Evolutionary conservation across 2,888 invertebrate genomes (phyloP).

Genomic region (Catocala sponsa): DNA sequence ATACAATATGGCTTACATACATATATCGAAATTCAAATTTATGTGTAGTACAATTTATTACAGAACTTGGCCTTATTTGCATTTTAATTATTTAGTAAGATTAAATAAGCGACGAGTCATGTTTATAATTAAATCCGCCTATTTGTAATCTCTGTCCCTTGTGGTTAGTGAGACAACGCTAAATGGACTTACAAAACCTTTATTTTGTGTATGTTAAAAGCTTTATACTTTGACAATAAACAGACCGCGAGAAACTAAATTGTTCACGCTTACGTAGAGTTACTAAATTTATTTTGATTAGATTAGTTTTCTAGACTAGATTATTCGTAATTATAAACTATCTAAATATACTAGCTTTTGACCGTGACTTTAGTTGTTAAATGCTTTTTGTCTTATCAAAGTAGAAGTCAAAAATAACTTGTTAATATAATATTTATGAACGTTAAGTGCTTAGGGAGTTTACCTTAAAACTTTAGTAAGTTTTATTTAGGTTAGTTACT

Average conservation of each 20-base stretch:
- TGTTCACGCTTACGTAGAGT: conserved; percentile 1
- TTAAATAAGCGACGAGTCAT: conserved; percentile 50
- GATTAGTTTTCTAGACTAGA: no score
- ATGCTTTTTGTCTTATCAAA: no score
- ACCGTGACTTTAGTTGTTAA: no score
- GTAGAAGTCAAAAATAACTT: no score
- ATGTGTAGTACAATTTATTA: neutral
- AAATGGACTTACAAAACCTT: conserved; percentile 21
- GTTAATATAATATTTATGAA: no score
- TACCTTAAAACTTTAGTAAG: no score
- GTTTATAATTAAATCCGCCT: conserved; percentile 54
- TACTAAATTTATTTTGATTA: neutral
- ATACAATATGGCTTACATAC: no score
- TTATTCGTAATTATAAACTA: no score
- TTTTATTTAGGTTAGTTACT: no score
- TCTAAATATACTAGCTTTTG: no score
- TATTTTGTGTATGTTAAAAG: conserved; percentile 26
- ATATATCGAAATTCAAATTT: no score
- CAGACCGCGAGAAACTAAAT: conserved; percentile 19
- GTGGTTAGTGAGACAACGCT: conserved; percentile 35
- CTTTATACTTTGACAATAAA: conserved; percentile 23
- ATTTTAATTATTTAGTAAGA: conserved; percentile 14
- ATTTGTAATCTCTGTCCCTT: conserved; percentile 45
- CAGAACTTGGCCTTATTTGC: conserved; percentile 16
- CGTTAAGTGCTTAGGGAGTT: no score